These are phyloP conservation scores for Rotaria socialis DNA, from an alignment of 2,888 invertebrate species.

Conservation along the genomic window DNA sequence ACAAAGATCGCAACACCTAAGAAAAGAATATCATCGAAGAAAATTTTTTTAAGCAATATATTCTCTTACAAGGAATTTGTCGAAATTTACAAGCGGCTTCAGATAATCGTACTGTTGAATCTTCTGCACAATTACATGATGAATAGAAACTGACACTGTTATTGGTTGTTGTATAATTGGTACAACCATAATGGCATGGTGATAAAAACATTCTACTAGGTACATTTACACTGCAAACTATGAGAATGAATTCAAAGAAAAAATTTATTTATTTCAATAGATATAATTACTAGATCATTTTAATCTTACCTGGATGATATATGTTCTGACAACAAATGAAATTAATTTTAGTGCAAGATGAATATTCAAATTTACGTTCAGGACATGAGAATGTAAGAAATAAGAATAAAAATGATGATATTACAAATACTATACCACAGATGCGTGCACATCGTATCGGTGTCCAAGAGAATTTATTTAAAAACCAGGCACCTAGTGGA, in stretches of 20 bases:
- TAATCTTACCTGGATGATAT: neutral
- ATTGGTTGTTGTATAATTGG: neutral
- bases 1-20: neutral
- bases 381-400: slow-evolving; percentile 18
- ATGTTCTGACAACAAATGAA: neutral
- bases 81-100: neutral
- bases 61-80: slow-evolving; percentile 8
- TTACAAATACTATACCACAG: neutral
- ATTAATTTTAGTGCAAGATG: neutral
- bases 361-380: slow-evolving; percentile 15
- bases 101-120: neutral
- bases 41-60: neutral
- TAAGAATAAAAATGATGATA: neutral
- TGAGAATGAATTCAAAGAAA: neutral
- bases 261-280: neutral
- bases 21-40: too few species aligned
- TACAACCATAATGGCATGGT: slow-evolving; percentile 24
- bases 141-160: neutral
- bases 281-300: neutral
- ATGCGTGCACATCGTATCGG: neutral
- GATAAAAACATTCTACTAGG: neutral
- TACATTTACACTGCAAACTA: neutral
- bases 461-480: slow-evolving; percentile 14
- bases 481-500: neutral
- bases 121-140: slow-evolving; percentile 14